Conservation (phyloP, 2,797 vertebrate genomes). For the Cyprinella venusta region DNA sequence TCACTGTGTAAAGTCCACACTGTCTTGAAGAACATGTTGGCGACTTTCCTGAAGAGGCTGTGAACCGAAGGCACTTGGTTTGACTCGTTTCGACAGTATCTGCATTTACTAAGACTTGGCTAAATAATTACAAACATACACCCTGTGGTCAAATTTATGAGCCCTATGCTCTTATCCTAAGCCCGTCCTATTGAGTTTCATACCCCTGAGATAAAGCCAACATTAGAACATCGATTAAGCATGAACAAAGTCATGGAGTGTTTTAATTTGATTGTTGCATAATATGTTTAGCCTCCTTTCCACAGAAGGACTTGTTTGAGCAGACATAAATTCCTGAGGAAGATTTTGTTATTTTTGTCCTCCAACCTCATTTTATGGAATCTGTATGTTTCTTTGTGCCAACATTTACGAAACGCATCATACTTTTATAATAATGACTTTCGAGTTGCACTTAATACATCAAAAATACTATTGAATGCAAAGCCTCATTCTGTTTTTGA, state of each 20-base stretch:
- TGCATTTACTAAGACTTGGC: slow-evolving; percentile 36
- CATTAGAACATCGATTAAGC: slow-evolving; percentile 55
- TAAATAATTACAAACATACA: slow-evolving; percentile 57
- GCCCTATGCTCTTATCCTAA: slow-evolving; percentile 43
- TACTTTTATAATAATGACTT: not conserved
- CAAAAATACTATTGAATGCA: not conserved
- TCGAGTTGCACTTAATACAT: not conserved
- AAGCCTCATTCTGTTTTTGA: slow-evolving; percentile 33
- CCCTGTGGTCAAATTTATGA: slow-evolving; percentile 52
- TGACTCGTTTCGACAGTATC: slow-evolving; percentile 25
- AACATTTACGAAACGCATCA: not conserved
- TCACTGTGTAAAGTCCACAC: not conserved
- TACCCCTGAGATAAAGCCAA: slow-evolving; percentile 57
- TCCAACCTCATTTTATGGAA: slow-evolving; percentile 24
- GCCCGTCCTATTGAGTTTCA: slow-evolving; percentile 57
- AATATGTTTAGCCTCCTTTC: slow-evolving; percentile 41
- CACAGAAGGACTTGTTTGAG: slow-evolving; percentile 40
- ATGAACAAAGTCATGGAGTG: slow-evolving; percentile 55
- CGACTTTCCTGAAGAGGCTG: slow-evolving; percentile 14
- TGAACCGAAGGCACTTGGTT: slow-evolving; percentile 34
- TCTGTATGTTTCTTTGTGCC: slow-evolving; percentile 24
- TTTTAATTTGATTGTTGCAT: slow-evolving; percentile 61
- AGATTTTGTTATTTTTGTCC: slow-evolving; percentile 24
- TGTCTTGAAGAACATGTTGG: not conserved
- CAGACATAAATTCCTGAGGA: slow-evolving; percentile 43